Conservation (phyloP, 2,888 invertebrate genomes). For the Reticulitermes lucifugus region DNA sequence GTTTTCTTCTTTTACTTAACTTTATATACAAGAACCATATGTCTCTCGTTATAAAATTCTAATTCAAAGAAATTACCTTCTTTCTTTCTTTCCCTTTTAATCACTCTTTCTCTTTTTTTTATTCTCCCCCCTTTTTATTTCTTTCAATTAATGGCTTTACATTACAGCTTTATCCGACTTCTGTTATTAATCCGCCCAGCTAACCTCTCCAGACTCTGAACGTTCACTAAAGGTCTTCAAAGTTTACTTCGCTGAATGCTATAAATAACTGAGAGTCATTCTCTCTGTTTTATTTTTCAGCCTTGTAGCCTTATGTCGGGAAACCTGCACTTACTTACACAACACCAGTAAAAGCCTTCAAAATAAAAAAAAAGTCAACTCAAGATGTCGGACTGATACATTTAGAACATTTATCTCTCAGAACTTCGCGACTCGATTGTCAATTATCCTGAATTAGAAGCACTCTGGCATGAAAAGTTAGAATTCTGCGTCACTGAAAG, state of each 20-base stretch:
- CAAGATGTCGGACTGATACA: conserved; percentile 26
- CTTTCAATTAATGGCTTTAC: too few species aligned
- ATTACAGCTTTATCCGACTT: too few species aligned
- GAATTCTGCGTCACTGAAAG: not conserved
- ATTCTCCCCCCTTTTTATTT: too few species aligned
- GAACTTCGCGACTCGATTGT: conserved; percentile 34
- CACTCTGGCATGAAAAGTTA: conserved; percentile 35
- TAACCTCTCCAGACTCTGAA: not conserved
- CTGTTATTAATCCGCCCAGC: not conserved
- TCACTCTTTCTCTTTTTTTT: too few species aligned
- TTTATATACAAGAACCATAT: too few species aligned
- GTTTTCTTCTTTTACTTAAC: too few species aligned
- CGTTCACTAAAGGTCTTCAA: conserved; percentile 2
- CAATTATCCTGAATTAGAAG: conserved; percentile 30
- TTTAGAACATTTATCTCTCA: conserved; percentile 39
- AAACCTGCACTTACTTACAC: conserved; percentile 18
- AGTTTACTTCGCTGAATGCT: conserved; percentile 21
- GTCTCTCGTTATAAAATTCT: too few species aligned
- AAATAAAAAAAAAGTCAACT: not conserved
- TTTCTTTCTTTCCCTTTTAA: too few species aligned
- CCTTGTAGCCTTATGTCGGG: not conserved
- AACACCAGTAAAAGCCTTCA: not conserved
- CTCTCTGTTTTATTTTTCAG: conserved; percentile 12
- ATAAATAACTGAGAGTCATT: conserved; percentile 36
- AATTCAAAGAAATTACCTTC: too few species aligned